Conservation (phyloP, 2,113 vertebrate species). For the Serilophus lunatus region DNA sequence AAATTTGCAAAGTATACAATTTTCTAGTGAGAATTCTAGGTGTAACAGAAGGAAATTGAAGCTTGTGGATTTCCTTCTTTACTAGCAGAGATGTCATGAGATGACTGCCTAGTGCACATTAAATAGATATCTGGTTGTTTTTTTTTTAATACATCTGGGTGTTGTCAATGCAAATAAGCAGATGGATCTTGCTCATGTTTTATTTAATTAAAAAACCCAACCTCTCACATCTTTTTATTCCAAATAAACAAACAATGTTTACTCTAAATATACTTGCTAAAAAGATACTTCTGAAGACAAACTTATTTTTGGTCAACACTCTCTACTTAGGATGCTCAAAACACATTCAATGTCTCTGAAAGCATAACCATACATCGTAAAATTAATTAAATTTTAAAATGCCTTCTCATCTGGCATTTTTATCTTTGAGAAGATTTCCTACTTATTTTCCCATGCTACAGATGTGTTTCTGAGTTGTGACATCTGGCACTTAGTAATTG, state of each 20-base stretch:
- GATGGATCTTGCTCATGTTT: not conserved
- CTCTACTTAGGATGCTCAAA: not conserved
- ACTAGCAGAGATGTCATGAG: not conserved
- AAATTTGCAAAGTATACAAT: not conserved
- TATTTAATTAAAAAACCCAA: not conserved
- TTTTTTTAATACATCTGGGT: not conserved
- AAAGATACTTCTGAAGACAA: not conserved
- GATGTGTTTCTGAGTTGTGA: conserved; percentile 31
- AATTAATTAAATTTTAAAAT: conserved; percentile 31
- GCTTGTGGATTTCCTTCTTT: not conserved
- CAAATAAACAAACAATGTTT: not conserved
- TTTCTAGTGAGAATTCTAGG: not conserved
- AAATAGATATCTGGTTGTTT: not conserved
- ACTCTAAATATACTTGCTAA: not conserved
- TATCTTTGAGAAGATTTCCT: conserved; percentile 16
- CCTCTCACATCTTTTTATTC: not conserved
- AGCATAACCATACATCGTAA: not conserved
- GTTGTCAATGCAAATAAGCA: not conserved
- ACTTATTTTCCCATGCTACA: not conserved
- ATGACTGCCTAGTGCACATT: not conserved
- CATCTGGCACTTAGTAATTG: conserved; percentile 25
- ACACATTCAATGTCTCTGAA: not conserved
- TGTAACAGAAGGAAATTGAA: not conserved
- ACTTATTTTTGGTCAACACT: not conserved
- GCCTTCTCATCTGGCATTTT: conserved; percentile 23